Conservation (phyloP, 2,113 vertebrate genomes). For the Sinocyclocheilus maitianheensis region DNA sequence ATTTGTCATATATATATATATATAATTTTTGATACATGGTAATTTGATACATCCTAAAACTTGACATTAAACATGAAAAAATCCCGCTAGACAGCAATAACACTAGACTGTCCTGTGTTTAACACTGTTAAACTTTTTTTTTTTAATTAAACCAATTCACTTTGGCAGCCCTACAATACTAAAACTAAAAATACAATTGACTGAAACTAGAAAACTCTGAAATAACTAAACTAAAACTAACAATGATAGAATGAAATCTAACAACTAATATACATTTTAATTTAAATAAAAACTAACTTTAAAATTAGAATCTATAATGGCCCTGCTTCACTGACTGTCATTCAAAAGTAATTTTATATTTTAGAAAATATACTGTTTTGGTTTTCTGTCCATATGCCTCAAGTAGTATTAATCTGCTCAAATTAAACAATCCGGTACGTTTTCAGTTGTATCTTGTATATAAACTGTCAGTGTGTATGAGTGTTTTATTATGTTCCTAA, state of each 20-base stretch:
- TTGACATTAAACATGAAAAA: background rate
- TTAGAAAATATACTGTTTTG: too few species aligned
- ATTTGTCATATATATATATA: too few species aligned
- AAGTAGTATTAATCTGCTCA: too few species aligned
- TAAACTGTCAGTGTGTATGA: background rate
- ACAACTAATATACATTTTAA: too few species aligned
- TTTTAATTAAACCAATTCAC: background rate
- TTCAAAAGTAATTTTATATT: too few species aligned
- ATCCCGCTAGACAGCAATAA: background rate
- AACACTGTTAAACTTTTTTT: background rate
- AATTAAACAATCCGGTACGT: background rate
- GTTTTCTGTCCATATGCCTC: too few species aligned
- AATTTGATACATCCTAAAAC: background rate
- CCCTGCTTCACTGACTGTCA: too few species aligned
- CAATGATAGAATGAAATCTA: too few species aligned
- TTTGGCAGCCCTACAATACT: background rate
- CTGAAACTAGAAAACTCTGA: background rate
- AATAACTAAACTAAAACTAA: background rate
- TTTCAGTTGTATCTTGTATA: background rate
- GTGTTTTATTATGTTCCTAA: background rate
- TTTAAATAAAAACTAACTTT: too few species aligned
- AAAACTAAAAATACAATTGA: background rate
- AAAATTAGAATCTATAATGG: too few species aligned
- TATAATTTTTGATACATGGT: background rate
- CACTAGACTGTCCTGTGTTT: background rate